A percentile compares a stretch with the other conserved stretches of the same genome.
Conservation (phyloP, 2,797 vertebrate genomes). For the Sebastes vulpes region DNA sequence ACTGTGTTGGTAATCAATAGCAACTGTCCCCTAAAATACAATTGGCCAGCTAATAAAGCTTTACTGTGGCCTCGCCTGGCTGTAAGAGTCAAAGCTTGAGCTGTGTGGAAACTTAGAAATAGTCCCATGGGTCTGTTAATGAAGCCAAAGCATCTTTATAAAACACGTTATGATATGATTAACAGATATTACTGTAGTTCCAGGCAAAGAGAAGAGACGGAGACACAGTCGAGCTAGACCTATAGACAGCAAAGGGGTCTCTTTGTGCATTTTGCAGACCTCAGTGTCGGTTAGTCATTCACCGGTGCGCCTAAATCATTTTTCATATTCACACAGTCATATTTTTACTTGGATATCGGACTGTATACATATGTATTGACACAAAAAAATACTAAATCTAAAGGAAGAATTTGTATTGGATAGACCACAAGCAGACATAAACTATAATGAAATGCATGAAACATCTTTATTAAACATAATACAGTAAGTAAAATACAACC, state of each 20-base stretch:
- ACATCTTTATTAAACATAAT: not conserved
- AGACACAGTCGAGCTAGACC: not conserved
- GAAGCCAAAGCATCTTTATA: not conserved
- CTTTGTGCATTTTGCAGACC: not conserved
- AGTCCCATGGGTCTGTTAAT: not conserved
- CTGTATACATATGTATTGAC: not conserved
- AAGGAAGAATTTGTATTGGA: not conserved
- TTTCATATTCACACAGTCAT: not conserved
- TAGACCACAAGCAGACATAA: not conserved
- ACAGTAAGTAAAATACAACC: not conserved
- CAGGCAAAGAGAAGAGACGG: not conserved
- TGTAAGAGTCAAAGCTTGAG: not conserved
- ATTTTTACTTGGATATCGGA: not conserved
- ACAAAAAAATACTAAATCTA: not conserved
- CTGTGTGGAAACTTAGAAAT: not conserved
- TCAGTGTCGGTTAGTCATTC: not conserved
- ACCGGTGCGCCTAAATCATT: not conserved
- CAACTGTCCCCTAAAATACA: conserved; percentile 29
- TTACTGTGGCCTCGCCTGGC: not conserved
- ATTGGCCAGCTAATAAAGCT: conserved; percentile 9
- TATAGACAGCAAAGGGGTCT: not conserved
- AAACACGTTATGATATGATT: not conserved
- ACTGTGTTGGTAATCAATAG: conserved; percentile 38
- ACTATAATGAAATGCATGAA: not conserved
- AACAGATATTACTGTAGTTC: not conserved